Conservation (phyloP, 2,113 vertebrate species). For the Oxygymnocypris stewartii region DNA sequence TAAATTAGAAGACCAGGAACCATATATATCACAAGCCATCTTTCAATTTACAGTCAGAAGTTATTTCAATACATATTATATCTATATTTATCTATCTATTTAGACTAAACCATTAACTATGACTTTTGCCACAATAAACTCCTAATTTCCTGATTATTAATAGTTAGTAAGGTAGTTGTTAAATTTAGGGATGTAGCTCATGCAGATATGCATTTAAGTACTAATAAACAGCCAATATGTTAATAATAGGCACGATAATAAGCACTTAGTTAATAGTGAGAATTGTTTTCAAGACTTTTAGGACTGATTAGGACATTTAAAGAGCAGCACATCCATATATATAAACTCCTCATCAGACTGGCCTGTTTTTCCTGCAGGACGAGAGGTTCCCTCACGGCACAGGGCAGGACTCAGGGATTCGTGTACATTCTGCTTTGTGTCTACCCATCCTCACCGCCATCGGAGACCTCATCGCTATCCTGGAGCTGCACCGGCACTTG, state of each 20-base stretch:
- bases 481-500: slow-evolving; percentile 93
- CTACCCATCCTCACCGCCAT: slow-evolving; percentile 95
- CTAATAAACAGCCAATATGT: too few relatives aligned
- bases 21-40: too few relatives aligned
- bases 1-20: not conserved
- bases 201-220: too few relatives aligned
- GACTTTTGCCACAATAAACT: too few relatives aligned
- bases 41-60: not conserved
- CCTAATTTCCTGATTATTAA: too few relatives aligned
- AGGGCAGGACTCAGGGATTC: slow-evolving; percentile 90
- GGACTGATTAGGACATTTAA: not conserved
- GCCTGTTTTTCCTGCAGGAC: slow-evolving; percentile 75
- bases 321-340: not conserved
- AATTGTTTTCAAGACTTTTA: too few relatives aligned
- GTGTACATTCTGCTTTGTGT: slow-evolving; percentile 95
- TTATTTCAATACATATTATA: not conserved
- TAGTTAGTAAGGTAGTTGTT: too few relatives aligned
- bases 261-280: too few relatives aligned
- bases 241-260: too few relatives aligned
- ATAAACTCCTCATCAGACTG: not conserved
- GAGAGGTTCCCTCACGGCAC: slow-evolving; percentile 95
- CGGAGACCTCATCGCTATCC: slow-evolving; percentile 92
- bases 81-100: too few relatives aligned
- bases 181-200: too few relatives aligned
- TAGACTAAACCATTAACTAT: too few relatives aligned